These are phyloP conservation scores for Falco rusticolus DNA, from an alignment of 2,797 vertebrate genomes.

Conservation along the genomic window DNA sequence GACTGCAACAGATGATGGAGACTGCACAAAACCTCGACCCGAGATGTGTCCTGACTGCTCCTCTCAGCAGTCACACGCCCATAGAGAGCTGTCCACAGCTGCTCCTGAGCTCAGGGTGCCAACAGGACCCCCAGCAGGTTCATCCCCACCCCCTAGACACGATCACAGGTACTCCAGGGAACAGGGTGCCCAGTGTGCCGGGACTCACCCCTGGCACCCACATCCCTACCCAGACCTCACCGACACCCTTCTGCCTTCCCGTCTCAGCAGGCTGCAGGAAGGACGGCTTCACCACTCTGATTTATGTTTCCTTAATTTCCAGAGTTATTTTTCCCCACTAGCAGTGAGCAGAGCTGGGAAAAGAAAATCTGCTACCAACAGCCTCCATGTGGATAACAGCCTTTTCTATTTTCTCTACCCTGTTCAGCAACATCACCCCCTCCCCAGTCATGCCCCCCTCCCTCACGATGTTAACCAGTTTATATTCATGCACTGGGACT, in stretches of 20 bases:
- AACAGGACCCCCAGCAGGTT: background rate
- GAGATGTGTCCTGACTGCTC: rapidly evolving
- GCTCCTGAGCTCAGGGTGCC: background rate
- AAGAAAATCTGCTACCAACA: background rate
- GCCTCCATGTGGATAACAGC: background rate
- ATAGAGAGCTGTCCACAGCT: background rate
- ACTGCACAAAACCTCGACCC: rapidly evolving
- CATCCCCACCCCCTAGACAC: too few species aligned
- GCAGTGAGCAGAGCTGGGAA: background rate
- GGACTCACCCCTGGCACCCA: rapidly evolving
- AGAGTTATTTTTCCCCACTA: background rate
- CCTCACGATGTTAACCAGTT: background rate
- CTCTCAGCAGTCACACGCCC: background rate
- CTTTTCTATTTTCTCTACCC: background rate
- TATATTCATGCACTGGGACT: background rate
- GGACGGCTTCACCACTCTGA: background rate
- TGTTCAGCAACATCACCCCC: background rate
- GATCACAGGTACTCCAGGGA: background rate
- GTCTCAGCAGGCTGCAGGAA: background rate
- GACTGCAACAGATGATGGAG: background rate
- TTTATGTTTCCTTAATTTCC: background rate
- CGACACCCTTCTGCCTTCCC: background rate
- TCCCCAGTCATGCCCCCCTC: rapidly evolving
- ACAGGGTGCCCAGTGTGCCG: rapidly evolving
- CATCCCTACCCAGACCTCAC: rapidly evolving